These are phyloP conservation scores for Lathronympha strigana DNA, from an alignment of 2,888 invertebrate species.

Conservation along the genomic window DNA sequence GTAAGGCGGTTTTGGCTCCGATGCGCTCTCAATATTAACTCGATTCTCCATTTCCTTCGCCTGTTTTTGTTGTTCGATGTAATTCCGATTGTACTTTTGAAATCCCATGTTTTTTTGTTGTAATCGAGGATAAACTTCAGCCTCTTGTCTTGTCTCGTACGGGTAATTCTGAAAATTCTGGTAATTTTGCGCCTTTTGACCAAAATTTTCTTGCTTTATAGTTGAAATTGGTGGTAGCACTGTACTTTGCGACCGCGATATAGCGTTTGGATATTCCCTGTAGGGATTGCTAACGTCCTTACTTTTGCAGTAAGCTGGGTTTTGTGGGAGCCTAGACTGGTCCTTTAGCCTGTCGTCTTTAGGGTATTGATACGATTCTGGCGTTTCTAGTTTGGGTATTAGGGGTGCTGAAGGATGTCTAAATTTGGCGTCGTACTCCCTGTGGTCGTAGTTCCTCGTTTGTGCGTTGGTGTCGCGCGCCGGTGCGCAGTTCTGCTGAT, in stretches of 20 bases:
- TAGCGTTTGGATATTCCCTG: constrained; percentile 68
- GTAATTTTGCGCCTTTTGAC: constrained; percentile 66
- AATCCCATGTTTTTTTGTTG: constrained; percentile 75
- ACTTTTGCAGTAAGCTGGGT: constrained; percentile 57
- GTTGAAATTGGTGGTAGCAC: constrained; percentile 80
- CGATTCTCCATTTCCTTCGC: constrained; percentile 59
- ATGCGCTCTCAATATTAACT: constrained; percentile 52
- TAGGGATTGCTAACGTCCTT: constrained; percentile 60
- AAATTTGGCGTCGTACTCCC: constrained; percentile 73
- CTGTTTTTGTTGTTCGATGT: constrained; percentile 55
- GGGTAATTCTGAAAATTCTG: constrained; percentile 69
- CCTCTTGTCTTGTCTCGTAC: constrained; percentile 65
- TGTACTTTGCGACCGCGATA: constrained; percentile 60
- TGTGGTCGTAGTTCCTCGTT: constrained; percentile 73
- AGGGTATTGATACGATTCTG: constrained; percentile 73
- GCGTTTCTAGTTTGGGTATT: constrained; percentile 77
- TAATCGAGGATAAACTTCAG: constrained; percentile 59
- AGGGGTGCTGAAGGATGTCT: constrained; percentile 75
- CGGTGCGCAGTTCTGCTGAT: constrained; percentile 73
- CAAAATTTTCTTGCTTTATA: constrained; percentile 79
- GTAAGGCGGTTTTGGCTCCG: constrained; percentile 72
- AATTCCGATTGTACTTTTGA: constrained; percentile 72
- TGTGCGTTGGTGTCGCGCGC: constrained; percentile 72
- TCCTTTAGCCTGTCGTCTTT: constrained; percentile 72
- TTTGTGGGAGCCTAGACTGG: constrained; percentile 59